A percentile compares a stretch with the other conserved stretches of the same genome.
Evolutionary conservation across 2,113 vertebrate species (phyloP).

Genomic region (Atractosteus spatula): DNA sequence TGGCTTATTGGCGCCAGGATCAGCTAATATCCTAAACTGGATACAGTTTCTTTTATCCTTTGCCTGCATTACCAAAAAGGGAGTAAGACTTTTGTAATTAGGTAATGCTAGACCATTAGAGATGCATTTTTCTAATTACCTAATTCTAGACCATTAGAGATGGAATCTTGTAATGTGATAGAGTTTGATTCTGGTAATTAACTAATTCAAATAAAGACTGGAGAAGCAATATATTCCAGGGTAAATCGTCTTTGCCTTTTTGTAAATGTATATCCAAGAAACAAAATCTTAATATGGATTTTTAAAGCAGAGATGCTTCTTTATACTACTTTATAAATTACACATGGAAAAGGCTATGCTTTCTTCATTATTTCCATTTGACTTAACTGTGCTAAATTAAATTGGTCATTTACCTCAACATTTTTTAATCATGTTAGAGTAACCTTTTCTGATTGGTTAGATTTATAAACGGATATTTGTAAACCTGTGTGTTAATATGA

Average conservation of each 20-base stretch:
- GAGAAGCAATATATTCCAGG: slow-evolving; percentile 16
- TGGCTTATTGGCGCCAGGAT: slow-evolving; percentile 23
- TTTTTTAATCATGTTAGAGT: background rate
- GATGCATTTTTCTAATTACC: slow-evolving; percentile 39
- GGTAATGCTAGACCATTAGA: slow-evolving; percentile 32
- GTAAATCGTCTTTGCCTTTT: slow-evolving; percentile 1
- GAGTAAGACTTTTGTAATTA: slow-evolving; percentile 28
- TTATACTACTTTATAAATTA: background rate
- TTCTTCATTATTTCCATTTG: background rate
- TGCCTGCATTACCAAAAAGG: slow-evolving; percentile 21
- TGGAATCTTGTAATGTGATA: slow-evolving; percentile 29
- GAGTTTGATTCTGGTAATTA: slow-evolving; percentile 32
- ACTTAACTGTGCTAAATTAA: background rate
- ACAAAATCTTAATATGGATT: background rate
- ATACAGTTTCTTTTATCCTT: slow-evolving; percentile 23
- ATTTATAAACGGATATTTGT: background rate
- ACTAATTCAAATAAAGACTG: slow-evolving; percentile 14
- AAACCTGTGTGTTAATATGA: background rate
- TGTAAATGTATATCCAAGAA: background rate
- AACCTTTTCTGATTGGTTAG: background rate
- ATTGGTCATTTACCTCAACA: background rate
- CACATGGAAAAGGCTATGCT: background rate
- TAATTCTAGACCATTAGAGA: slow-evolving; percentile 36
- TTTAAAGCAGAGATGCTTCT: background rate
- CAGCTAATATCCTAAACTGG: slow-evolving; percentile 13